A percentile compares a stretch with the other conserved stretches of the same genome.
Evolutionary conservation across 2,797 vertebrate species (phyloP).

Genomic region (Synanceia verrucosa): DNA sequence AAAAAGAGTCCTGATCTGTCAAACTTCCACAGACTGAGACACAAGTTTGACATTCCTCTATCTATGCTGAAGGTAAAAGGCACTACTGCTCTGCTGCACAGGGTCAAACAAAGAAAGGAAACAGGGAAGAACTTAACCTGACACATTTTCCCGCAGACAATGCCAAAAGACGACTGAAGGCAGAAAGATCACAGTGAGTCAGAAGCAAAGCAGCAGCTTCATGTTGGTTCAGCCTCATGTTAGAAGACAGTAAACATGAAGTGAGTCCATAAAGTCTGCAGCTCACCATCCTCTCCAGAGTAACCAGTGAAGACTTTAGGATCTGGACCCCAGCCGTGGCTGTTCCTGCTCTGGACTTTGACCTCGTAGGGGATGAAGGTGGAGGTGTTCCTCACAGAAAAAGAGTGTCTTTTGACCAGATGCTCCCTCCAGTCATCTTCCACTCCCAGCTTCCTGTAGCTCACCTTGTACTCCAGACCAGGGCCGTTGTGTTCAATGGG

Average conservation of each 20-base stretch:
- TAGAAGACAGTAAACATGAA: neutral
- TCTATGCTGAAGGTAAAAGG: constrained; percentile 28
- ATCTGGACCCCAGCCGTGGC: constrained; percentile 88
- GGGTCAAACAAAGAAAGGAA: constrained; percentile 20
- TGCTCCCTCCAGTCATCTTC: constrained; percentile 87
- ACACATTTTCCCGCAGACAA: constrained; percentile 81
- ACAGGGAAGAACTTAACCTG: constrained; percentile 78
- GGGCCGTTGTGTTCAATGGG: constrained; percentile 90
- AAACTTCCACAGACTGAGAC: constrained; percentile 59
- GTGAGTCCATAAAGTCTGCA: neutral
- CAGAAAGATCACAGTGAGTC: constrained; percentile 31
- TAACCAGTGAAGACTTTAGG: constrained; percentile 87
- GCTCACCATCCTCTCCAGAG: constrained; percentile 96
- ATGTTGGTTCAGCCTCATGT: neutral
- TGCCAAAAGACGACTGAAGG: constrained; percentile 81
- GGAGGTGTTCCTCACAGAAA: constrained; percentile 86
- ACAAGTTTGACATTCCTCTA: constrained; percentile 57
- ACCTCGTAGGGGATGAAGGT: constrained; percentile 94
- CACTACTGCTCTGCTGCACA: constrained; percentile 60
- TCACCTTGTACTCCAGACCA: constrained; percentile 91
- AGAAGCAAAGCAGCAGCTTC: constrained; percentile 22
- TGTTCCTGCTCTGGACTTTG: constrained; percentile 91
- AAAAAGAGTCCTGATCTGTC: constrained; percentile 53
- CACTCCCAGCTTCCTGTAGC: constrained; percentile 86
- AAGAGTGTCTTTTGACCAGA: constrained; percentile 84